Evolutionary conservation across 2,888 invertebrate species (phyloP), one percentile per base, ranked within the genome.

Genomic region (Ornithoptera priamus): DNA sequence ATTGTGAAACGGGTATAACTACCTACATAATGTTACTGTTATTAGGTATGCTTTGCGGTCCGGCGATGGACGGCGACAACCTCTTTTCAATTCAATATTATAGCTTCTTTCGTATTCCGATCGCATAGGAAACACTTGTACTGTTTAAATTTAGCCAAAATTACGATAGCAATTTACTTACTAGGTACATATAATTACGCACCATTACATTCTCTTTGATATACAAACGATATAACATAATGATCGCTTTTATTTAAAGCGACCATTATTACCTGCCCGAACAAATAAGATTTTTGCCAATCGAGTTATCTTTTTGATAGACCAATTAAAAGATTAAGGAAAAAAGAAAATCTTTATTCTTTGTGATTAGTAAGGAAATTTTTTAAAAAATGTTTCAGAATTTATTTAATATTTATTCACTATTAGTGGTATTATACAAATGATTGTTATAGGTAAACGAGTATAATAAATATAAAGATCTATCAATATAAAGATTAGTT

Each of bases 1-100:
- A 77, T 79, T 78, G 76, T 77, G 79, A 77, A 79, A 74, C 73
- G 73, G 72, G 70, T 70, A 60, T 63, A 70, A 63, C 67, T 42
- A 61, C 64, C 59, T 63, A 62, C 64, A 59, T 68, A 56, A 64
- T 65, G 63, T 70, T 64, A 70, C 67, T 67, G 70, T 70, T 70
- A 70, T 67, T 42, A 30, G 7, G 66, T 59, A 59, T 22, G 67
- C 64, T 70, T 61, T 64, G 46, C 42, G 61, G 60, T 65, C 60
- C 70, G 62, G 66, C 70, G 59, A 46, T 63, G 56, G 63, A 46
- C 59, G 60, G 30, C 62, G 62, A 17, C 46, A 67, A 67, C 64
- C 57, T 65, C 60, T 67, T 67, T 70, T 46, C 67, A 57, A 67
- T 67, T 61, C 70, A 67, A 64, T 70, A 64, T 70, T 67, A 65